A percentile compares a stretch with the other conserved stretches of the same genome.
Conservation (phyloP, 1,140 invertebrate genomes). For the Nephotettix cincticeps region DNA sequence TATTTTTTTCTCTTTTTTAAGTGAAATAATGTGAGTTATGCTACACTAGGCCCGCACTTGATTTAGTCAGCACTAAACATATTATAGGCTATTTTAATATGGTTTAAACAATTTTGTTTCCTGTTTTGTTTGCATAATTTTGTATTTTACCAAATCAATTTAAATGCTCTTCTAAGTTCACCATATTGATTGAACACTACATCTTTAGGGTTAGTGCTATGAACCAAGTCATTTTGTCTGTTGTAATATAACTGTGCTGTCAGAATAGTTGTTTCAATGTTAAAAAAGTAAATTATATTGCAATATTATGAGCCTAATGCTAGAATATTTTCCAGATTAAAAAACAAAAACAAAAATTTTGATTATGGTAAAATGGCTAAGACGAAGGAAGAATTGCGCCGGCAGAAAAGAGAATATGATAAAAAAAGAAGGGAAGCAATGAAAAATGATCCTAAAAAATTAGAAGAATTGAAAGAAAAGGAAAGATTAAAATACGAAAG, state of each 20-base stretch:
- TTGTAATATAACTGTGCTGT: neutral
- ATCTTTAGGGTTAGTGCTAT: too few relatives aligned
- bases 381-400: neutral
- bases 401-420: neutral
- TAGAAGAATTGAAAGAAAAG: neutral
- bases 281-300: neutral
- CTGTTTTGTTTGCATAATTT: too few relatives aligned
- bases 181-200: too few relatives aligned
- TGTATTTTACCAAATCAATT: too few relatives aligned
- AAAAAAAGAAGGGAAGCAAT: neutral
- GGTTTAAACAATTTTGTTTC: too few relatives aligned
- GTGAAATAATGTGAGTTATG: too few relatives aligned
- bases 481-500: neutral
- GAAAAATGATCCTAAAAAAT: constrained; percentile 13
- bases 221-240: neutral
- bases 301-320: neutral
- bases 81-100: too few relatives aligned
- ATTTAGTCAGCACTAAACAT: too few relatives aligned
- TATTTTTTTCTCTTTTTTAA: too few relatives aligned
- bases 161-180: too few relatives aligned
- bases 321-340: neutral
- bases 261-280: neutral
- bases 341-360: neutral
- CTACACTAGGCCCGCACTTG: too few relatives aligned
- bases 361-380: neutral